Evolutionary conservation across 2,888 invertebrate genomes (phyloP), one percentile per base, ranked within the genome.

Genomic region (Camponotus fellah): DNA sequence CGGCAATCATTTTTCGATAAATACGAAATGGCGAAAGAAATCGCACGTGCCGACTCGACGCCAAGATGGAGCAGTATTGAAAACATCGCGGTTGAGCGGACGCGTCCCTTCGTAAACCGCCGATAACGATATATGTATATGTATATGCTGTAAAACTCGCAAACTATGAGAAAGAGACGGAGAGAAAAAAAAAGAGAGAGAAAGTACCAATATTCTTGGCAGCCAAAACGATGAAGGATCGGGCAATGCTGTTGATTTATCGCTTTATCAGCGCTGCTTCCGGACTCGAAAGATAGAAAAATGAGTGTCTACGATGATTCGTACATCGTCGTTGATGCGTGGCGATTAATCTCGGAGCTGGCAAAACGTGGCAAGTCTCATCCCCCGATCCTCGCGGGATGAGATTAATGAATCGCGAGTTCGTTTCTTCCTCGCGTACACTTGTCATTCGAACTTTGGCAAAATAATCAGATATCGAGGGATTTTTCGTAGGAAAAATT

Each of bases 51-150:
- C 71, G 69, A 76, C 53, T 72, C 37, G 32, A 72, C n/a, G 71
- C 49, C 84, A 66, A 86, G 86, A 86, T 85, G 84, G 89, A 90
- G 91, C 90, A 90, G 69, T 87, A 91, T 89, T 91, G 90, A 91
- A 91, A 92, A 89, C 89, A 88, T 88, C 86, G 89, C 91, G 89
- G 84, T 86, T 86, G 85, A 83, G 74, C 43, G 86, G 82, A 79
- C 69, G 66, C 72, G 26, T 84, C 53, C 84, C 49, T 83, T 85
- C 71, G 81, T 87, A 34, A 74, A 85, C 83, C 83, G 82, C 88
- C 88, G 88, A 88, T 90, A 89, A 90, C 85, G 80, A 66, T 81
- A 85, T 79, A 81, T 37, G 37, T 32, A 49, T 32, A 21, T 86
- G 32, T 32, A 34, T 87, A 87, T 58, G 58, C 76, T 77, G 34